phyloP scores from a whole-genome alignment of 2,113 vertebrate species.

The Gambusia holbrooki region DNA sequence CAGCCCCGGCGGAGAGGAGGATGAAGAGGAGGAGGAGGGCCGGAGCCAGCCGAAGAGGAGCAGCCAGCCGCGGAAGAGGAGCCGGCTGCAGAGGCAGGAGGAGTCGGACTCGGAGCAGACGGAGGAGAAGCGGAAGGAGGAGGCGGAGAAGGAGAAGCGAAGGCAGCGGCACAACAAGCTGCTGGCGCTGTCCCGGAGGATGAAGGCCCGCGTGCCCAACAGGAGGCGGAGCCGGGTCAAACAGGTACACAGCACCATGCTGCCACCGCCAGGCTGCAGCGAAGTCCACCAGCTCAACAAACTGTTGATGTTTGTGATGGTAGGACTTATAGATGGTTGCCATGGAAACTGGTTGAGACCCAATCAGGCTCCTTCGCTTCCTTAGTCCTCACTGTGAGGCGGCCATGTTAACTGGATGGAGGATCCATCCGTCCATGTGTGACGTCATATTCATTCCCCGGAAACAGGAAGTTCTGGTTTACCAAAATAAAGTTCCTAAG shows the following conservation, averaged over 20 bases:
- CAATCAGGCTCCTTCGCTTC: too few species aligned
- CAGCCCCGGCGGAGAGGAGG: slow-evolving; percentile 30
- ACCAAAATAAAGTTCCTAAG: too few species aligned
- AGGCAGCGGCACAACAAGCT: slow-evolving; percentile 74
- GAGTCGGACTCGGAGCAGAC: slow-evolving; percentile 70
- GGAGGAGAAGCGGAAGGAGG: slow-evolving; percentile 62
- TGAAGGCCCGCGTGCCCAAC: slow-evolving; percentile 66
- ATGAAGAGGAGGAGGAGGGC: neutral
- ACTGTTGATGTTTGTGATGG: too few species aligned
- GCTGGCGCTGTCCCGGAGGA: slow-evolving; percentile 70
- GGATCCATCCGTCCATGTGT: too few species aligned
- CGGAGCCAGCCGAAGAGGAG: slow-evolving; percentile 35
- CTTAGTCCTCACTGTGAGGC: too few species aligned
- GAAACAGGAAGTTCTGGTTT: too few species aligned
- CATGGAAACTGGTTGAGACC: too few species aligned
- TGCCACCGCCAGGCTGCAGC: too few species aligned
- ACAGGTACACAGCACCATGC: slow-evolving; percentile 43
- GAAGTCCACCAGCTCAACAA: too few species aligned
- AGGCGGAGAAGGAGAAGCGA: slow-evolving; percentile 67
- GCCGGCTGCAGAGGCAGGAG: slow-evolving; percentile 64
- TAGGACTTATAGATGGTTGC: too few species aligned
- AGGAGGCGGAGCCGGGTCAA: slow-evolving; percentile 64
- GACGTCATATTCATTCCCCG: too few species aligned
- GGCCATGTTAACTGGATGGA: too few species aligned
- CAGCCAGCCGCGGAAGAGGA: slow-evolving; percentile 60